Percentiles rank a stretch among this genome's conserved stretches.
Evolutionary conservation across 2,888 invertebrate genomes (phyloP).

Genomic region (Pyralis farinalis): DNA sequence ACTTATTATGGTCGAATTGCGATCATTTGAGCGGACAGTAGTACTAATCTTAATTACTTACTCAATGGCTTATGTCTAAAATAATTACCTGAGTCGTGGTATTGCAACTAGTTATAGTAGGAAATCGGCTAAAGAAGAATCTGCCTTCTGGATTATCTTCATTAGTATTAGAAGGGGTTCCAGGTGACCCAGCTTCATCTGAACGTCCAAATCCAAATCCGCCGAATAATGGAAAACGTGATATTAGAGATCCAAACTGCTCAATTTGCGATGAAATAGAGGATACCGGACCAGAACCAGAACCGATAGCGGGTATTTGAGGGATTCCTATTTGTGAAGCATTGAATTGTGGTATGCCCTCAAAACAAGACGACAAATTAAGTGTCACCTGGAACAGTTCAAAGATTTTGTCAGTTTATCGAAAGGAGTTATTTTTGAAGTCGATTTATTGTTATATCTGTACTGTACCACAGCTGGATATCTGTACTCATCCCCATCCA

Average conservation of each 20-base stretch:
- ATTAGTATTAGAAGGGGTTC: background rate
- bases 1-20: too few species aligned
- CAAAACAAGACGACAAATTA: background rate
- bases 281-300: background rate
- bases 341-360: background rate
- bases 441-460: too few species aligned
- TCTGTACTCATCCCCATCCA: too few species aligned
- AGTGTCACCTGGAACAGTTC: background rate
- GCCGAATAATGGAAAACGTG: background rate
- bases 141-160: slow-evolving; percentile 2
- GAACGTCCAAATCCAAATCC: background rate
- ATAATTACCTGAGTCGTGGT: slow-evolving; percentile 8
- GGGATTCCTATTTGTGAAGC: background rate
- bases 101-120: slow-evolving; percentile 5
- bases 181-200: slow-evolving; percentile 1
- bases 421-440: too few species aligned
- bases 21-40: too few species aligned
- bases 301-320: background rate
- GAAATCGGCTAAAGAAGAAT: slow-evolving; percentile 5
- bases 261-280: too few species aligned
- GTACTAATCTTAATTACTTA: too few species aligned
- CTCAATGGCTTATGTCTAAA: too few species aligned
- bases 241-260: background rate
- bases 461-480: too few species aligned
- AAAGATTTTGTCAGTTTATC: too few species aligned